phyloP scores from a whole-genome alignment of 1,140 invertebrate genomes.

The Triops cancriformis region DNA sequence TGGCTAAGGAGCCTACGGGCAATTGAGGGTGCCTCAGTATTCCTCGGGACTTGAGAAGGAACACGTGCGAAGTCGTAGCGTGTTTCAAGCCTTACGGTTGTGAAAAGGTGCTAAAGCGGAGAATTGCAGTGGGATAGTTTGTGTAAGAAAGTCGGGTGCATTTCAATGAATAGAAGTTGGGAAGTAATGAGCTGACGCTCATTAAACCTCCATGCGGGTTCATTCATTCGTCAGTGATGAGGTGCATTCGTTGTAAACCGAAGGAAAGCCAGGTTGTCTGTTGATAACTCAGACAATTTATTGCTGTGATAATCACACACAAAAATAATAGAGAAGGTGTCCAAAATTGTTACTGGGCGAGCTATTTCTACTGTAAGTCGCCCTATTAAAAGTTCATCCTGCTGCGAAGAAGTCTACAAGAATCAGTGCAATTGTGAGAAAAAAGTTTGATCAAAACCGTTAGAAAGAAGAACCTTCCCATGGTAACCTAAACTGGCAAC shows the following conservation, averaged over 20 bases:
- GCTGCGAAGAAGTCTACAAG: too few species aligned
- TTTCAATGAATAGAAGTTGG: background rate
- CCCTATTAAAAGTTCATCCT: background rate
- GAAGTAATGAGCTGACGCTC: background rate
- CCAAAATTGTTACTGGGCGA: background rate
- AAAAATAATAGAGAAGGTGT: background rate
- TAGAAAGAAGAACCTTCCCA: too few species aligned
- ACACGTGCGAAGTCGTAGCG: background rate
- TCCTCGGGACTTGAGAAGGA: background rate
- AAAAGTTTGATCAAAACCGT: too few species aligned
- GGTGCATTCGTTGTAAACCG: background rate
- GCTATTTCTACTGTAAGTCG: background rate
- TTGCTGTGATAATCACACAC: background rate
- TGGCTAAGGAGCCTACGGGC: background rate
- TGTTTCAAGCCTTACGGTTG: too few species aligned
- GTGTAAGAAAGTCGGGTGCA: background rate
- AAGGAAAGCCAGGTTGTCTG: background rate
- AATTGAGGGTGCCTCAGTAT: background rate
- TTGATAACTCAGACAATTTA: background rate
- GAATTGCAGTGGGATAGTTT: background rate
- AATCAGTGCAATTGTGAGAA: too few species aligned
- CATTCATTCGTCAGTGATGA: background rate
- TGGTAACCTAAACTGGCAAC: too few species aligned
- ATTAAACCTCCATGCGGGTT: background rate
- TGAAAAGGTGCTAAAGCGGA: background rate